Base-by-base conservation (phyloP, 2,888 invertebrate species). In the Microplitis manilae region DNA sequence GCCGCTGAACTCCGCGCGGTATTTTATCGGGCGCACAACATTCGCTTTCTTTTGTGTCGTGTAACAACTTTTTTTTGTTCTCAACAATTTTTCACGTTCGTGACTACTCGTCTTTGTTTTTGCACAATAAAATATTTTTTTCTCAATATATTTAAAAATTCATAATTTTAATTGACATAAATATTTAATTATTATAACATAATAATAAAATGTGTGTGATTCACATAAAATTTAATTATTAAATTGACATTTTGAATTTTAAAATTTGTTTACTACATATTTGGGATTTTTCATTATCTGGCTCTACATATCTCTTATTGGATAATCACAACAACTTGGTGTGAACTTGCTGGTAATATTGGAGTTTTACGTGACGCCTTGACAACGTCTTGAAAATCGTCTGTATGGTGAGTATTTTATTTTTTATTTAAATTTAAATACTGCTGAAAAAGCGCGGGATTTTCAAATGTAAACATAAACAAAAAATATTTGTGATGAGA, bases 1-100 rank as follows among this genome's bases (percentile, higher is more conserved):
- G 90, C 89, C 90, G 90, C 89, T 90, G 90, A 90, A 90, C 89
- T 87, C 90, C 89, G 88, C 85, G 88, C 86, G 83, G 86, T 86
- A 81, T 83, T 50, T 50, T 82, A 81, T 85, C 77, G 80, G 75
- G 59, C 80, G 77, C 75, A 73, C 74, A 64, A 76, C 5, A 77
- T 77, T 77, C 68, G 74, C 71, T 79, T 77, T 75, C 60, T 70
- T 62, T 59, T 61, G 72, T 68, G 76, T 50, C 72, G 72, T 69
- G 60, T 64, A 13, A 59, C 73, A 6, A 61, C 70, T 69, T 68
- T 64, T 39, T 59, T 67, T 77, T 71, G 65, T 62, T 68, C 9
- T 68, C 50, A 9, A n/a, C 5, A 8, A 40, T 72, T 64, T 30
- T 67, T 9, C 20, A 13, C 38, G 38, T 65, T 65, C 65, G 38